Percentiles rank a stretch among this genome's conserved stretches.
Evolutionary conservation across 2,888 invertebrate genomes (phyloP).

Genomic region (Campoplex capitator): DNA sequence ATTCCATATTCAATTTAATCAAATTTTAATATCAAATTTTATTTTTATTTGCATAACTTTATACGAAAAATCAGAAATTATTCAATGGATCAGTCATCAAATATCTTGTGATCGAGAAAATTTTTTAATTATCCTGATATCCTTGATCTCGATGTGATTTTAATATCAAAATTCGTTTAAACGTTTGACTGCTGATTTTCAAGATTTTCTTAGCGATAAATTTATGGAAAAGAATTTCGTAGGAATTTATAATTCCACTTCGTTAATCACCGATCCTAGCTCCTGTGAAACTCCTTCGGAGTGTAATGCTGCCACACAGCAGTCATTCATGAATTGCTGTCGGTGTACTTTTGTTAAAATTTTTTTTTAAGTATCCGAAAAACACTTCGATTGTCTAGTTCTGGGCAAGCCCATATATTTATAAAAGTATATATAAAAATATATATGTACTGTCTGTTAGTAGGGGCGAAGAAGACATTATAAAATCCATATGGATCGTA

Average conservation of each 20-base stretch:
- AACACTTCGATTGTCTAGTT: not conserved
- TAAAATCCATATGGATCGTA: conserved; percentile 59
- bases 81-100: not conserved
- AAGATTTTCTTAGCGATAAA: too few species aligned
- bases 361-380: not conserved
- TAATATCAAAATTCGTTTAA: not conserved
- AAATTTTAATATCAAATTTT: not conserved
- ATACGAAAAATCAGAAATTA: not conserved
- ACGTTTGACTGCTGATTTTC: too few species aligned
- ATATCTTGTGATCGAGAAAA: not conserved
- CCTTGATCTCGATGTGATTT: not conserved
- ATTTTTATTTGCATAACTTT: not conserved
- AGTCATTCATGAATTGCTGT: too few species aligned
- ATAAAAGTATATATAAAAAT: conserved; percentile 3
- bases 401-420: conserved; percentile 11
- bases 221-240: too few species aligned
- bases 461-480: conserved; percentile 55
- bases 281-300: too few species aligned
- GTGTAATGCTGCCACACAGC: too few species aligned
- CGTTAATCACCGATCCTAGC: too few species aligned
- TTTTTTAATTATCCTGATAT: not conserved
- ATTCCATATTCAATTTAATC: not conserved
- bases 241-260: too few species aligned
- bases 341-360: not conserved
- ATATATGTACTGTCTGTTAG: conserved; percentile 26